These are phyloP conservation scores for Idaea aversata DNA, from an alignment of 2,888 invertebrate species.

Conservation along the genomic window DNA sequence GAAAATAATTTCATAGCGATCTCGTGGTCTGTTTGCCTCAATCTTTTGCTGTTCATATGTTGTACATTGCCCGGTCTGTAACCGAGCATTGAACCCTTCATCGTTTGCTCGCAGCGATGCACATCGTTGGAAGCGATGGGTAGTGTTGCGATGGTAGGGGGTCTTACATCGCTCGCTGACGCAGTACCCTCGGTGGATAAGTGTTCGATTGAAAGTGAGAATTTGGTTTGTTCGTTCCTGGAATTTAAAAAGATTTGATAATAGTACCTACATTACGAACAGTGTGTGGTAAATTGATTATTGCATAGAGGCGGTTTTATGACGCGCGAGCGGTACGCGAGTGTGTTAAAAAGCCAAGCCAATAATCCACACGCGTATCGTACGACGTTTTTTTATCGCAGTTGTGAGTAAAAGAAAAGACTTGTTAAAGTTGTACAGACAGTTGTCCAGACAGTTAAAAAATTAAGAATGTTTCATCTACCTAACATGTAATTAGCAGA, in stretches of 20 bases:
- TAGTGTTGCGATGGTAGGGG: neutral
- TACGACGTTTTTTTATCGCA: too few species aligned
- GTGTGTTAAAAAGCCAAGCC: too few species aligned
- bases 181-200: conserved; percentile 24
- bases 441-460: too few species aligned
- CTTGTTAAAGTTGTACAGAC: too few species aligned
- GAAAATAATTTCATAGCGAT: conserved; percentile 10
- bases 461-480: too few species aligned
- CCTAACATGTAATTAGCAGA: too few species aligned
- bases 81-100: conserved; percentile 5
- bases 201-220: conserved; percentile 17
- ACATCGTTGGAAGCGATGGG: conserved; percentile 19
- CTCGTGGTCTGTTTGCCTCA: neutral
- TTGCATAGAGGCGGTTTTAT: too few species aligned
- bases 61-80: conserved; percentile 17
- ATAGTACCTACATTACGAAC: too few species aligned
- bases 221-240: conserved; percentile 13
- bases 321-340: too few species aligned
- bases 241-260: neutral
- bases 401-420: too few species aligned
- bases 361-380: too few species aligned
- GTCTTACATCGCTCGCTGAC: conserved; percentile 15
- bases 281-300: too few species aligned
- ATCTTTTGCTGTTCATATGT: conserved; percentile 11
- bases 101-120: conserved; percentile 3